phyloP scores from a whole-genome alignment of 2,888 invertebrate species.

The Sphecodes monilicornis region DNA sequence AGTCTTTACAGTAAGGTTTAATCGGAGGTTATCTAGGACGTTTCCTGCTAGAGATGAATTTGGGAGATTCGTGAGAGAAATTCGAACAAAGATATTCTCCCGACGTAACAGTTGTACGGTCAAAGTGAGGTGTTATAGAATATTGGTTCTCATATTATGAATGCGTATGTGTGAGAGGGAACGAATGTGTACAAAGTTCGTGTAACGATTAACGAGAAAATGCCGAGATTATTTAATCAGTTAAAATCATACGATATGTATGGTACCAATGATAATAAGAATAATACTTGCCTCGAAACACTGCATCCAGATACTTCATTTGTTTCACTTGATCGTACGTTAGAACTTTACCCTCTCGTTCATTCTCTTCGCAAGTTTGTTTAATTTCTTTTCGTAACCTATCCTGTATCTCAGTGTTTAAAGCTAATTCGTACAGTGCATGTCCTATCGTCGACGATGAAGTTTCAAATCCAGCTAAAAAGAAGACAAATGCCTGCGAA shows the following conservation, averaged over 20 bases:
- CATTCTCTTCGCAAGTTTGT: background rate
- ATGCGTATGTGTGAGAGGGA: no score
- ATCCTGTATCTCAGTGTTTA: slow-evolving; percentile 69
- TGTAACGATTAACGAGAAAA: background rate
- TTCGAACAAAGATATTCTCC: no score
- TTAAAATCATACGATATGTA: background rate
- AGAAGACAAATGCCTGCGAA: slow-evolving; percentile 73
- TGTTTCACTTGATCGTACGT: background rate
- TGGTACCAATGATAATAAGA: background rate
- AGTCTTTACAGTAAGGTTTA: no score
- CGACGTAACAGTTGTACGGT: no score
- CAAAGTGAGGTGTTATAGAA: no score
- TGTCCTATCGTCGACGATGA: slow-evolving; percentile 60
- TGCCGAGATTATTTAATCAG: background rate
- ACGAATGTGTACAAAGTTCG: no score
- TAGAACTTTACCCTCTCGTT: background rate
- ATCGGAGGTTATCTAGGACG: no score
- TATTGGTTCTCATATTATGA: no score
- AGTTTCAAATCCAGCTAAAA: slow-evolving; percentile 72
- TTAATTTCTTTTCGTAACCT: slow-evolving; percentile 53
- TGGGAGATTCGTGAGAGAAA: no score
- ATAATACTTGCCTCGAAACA: background rate
- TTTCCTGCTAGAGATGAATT: no score
- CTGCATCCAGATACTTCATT: slow-evolving; percentile 6
- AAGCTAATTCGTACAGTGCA: slow-evolving; percentile 72